These are phyloP conservation scores for Agonopterix subpropinquella DNA, from an alignment of 2,888 invertebrate species.

Conservation along the genomic window DNA sequence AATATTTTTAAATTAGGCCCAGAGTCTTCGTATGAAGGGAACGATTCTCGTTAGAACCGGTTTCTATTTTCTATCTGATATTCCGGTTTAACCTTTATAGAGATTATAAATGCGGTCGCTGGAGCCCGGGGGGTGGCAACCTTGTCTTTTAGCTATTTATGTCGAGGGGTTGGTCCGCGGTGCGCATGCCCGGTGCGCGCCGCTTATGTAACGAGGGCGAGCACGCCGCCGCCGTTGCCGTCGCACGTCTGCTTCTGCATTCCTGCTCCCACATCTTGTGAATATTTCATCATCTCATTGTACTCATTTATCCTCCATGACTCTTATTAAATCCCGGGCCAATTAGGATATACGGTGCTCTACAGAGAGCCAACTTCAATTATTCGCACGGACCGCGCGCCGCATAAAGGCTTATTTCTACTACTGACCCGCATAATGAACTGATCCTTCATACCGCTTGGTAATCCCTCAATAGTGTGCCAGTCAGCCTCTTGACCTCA, in stretches of 20 bases:
- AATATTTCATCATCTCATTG: conserved; percentile 40
- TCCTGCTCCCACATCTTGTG: conserved; percentile 30
- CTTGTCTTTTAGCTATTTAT: conserved; percentile 75
- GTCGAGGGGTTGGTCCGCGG: conserved; percentile 53
- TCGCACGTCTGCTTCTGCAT: conserved; percentile 26
- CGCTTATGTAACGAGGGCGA: conserved; percentile 62
- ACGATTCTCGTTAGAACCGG: conserved; percentile 39
- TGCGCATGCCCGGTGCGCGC: conserved; percentile 59
- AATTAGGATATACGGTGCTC: conserved; percentile 10
- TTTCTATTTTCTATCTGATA: conserved; percentile 62
- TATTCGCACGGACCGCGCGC: conserved; percentile 11
- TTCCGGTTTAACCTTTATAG: conserved; percentile 70
- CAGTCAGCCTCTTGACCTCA: too few species aligned
- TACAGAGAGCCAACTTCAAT: conserved; percentile 12
- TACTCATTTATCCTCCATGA: conserved; percentile 23
- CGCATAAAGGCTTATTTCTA: conserved; percentile 17
- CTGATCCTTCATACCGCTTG: conserved; percentile 6
- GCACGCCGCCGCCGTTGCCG: conserved; percentile 36
- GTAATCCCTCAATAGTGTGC: too few species aligned
- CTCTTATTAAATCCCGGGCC: conserved; percentile 26
- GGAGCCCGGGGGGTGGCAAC: conserved; percentile 67
- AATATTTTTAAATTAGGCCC: conserved; percentile 16
- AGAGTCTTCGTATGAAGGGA: conserved; percentile 25
- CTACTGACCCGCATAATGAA: conserved; percentile 21
- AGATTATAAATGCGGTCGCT: conserved; percentile 70